Percentiles rank a stretch among this genome's conserved stretches.
These are phyloP conservation scores for Cantharis nigra DNA, from an alignment of 2,888 invertebrate genomes.

Conservation along the genomic window DNA sequence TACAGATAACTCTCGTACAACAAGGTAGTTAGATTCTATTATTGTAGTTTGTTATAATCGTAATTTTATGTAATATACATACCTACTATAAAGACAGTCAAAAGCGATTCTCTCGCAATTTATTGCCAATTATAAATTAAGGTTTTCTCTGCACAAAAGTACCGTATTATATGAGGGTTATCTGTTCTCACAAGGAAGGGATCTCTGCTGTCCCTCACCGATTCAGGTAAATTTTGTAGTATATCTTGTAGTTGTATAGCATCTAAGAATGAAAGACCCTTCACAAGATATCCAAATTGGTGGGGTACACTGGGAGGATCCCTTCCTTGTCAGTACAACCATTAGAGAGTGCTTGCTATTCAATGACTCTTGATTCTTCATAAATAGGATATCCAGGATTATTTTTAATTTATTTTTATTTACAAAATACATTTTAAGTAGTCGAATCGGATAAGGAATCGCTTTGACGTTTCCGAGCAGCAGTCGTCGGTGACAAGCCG, in stretches of 20 bases:
- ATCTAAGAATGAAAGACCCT: no score
- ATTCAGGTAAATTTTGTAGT: no score
- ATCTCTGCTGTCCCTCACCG: no score
- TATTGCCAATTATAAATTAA: no score
- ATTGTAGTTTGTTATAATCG: not conserved
- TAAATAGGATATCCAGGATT: not conserved
- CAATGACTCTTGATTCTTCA: not conserved
- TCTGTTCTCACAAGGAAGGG: not conserved
- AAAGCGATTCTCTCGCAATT: no score
- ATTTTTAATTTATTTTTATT: not conserved
- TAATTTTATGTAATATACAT: no score
- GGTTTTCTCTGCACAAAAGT: not conserved
- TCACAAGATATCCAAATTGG: no score
- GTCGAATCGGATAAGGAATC: slow-evolving; percentile 52
- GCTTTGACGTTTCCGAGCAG: slow-evolving; percentile 49
- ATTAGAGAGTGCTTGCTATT: not conserved
- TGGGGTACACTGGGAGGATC: no score
- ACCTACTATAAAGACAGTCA: no score
- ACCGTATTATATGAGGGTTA: not conserved
- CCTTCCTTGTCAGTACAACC: not conserved
- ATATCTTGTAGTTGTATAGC: no score
- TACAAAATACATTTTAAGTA: slow-evolving; percentile 41
- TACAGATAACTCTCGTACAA: not conserved
- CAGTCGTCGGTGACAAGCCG: slow-evolving; percentile 60
- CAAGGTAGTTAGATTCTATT: not conserved